These are phyloP conservation scores for Hippoglossus stenolepis DNA, from an alignment of 2,113 vertebrate species.

Conservation along the genomic window DNA sequence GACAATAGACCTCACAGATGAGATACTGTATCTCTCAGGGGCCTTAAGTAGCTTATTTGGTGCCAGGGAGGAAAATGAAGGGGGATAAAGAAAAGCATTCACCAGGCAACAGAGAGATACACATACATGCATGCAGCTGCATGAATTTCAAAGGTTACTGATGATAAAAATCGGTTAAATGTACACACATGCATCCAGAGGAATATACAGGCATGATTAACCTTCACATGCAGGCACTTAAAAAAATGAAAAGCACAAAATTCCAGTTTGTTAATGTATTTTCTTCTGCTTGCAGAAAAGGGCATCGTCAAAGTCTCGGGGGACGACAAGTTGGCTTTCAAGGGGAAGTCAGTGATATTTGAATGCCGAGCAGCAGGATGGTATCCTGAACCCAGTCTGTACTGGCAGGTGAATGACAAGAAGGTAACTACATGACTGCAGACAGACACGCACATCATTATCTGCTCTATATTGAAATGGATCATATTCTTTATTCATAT, in stretches of 20 bases:
- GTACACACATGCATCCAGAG: no score
- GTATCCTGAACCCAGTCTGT: slow-evolving; percentile 83
- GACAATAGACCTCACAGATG: slow-evolving; percentile 60
- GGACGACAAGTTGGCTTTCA: slow-evolving; percentile 70
- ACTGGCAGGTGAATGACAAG: slow-evolving; percentile 82
- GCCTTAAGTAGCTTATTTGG: slow-evolving; percentile 62
- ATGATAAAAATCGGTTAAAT: no score
- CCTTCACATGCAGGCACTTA: no score
- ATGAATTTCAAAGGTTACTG: no score
- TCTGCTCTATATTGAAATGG: background rate
- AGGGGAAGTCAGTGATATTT: slow-evolving; percentile 79
- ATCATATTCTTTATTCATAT: no score
- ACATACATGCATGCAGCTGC: background rate
- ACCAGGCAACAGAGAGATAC: slow-evolving; percentile 22
- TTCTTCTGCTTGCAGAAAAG: slow-evolving; percentile 79
- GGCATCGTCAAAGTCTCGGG: slow-evolving; percentile 82
- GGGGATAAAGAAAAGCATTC: slow-evolving; percentile 37
- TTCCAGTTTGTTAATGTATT: background rate
- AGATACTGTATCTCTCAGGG: slow-evolving; percentile 54
- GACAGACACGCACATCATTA: background rate
- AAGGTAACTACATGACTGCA: slow-evolving; percentile 49
- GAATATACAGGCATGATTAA: no score
- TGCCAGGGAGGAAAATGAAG: slow-evolving; percentile 47
- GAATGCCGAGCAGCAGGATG: slow-evolving; percentile 86
- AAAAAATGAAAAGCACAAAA: no score